Evolutionary conservation across 2,888 invertebrate genomes (phyloP).

Genomic region (Lepidocyrtinus sp.): DNA sequence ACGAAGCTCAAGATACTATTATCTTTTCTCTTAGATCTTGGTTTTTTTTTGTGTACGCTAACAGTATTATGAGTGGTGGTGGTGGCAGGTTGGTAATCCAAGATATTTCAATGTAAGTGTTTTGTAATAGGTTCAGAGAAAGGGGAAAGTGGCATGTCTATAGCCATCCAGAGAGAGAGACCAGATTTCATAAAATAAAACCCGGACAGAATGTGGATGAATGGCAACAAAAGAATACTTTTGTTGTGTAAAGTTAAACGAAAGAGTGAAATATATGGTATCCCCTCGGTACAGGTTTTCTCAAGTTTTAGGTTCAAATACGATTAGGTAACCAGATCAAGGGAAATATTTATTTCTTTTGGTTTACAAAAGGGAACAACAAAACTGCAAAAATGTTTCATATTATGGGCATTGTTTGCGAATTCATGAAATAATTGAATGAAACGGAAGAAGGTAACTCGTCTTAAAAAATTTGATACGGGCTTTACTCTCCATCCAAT

Average conservation of each 20-base stretch:
- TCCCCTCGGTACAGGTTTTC: background rate
- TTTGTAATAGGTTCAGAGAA: constrained; percentile 26
- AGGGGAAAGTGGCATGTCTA: constrained; percentile 20
- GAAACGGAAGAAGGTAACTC: too few relatives aligned
- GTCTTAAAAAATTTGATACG: too few relatives aligned
- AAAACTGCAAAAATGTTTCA: background rate
- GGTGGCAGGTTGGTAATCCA: constrained; percentile 30
- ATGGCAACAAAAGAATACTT: constrained; percentile 43
- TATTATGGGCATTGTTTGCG: background rate
- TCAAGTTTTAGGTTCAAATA: background rate
- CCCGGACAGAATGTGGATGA: constrained; percentile 7
- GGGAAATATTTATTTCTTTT: background rate
- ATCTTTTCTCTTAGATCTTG: background rate
- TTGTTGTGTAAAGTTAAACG: constrained; percentile 39
- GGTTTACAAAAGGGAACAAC: background rate
- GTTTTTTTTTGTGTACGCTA: background rate
- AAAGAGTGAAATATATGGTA: background rate
- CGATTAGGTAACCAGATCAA: background rate
- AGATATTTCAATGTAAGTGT: constrained; percentile 51
- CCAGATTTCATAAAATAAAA: constrained; percentile 27
- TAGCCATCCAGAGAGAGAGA: constrained; percentile 15
- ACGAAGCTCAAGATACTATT: constrained; percentile 33
- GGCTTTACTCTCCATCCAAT: too few relatives aligned
- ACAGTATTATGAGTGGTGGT: constrained; percentile 26
- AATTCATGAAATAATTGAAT: constrained; percentile 44